Base-by-base conservation (phyloP, 1,140 invertebrate species). In the Drosophila sulfurigaster region DNA sequence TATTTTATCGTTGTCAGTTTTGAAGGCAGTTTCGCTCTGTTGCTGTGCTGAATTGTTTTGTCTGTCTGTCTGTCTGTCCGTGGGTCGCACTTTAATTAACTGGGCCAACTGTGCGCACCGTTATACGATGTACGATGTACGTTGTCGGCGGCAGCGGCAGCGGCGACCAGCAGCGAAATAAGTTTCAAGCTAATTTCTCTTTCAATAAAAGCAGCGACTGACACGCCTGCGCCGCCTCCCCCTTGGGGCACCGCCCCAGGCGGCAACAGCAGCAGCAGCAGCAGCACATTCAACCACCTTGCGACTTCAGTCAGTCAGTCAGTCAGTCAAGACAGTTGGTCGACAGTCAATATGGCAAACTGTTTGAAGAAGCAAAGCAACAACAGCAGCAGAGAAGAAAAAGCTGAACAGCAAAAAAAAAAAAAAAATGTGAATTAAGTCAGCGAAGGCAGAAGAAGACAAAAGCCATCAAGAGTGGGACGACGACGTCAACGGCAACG, bases 141-240 rank as follows among this genome's bases (percentile, higher is more conserved):
- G 32, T 5, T 32, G n/a, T 25, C 16, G 16, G 16, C 16, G 7
- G 32, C 32, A 32, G 7, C 30, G 30, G 49, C 59, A 63, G 46
- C 52, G 71, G 52, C 72, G 67, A 52, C 65, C 78, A 79, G 57
- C 79, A 73, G 72, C 63, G 60, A 74, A 82, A 74, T 87, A 69
- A 87, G 82, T 82, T 88, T 82, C 80, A 80, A 80, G 73, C 81
- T 88, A 88, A 87, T 87, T 87, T 87, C 83, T 87, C 83, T 83
- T 87, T 82, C 80, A 87, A 87, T 87, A 83, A 83, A 88, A 78
- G 59, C 52, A 38, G 28, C 32, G 49, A 56, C 25, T 20, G 57
- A 59, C 62, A 57, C 57, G 35, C 59, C 60, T 48, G 41, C 60
- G 13, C 59, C 13, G 11, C 25, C 48, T 11, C 51, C 41, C 13